Evolutionary conservation across 1,140 invertebrate species (phyloP), one percentile per base, ranked within the genome.

Genomic region (Sesamia nonagrioides): DNA sequence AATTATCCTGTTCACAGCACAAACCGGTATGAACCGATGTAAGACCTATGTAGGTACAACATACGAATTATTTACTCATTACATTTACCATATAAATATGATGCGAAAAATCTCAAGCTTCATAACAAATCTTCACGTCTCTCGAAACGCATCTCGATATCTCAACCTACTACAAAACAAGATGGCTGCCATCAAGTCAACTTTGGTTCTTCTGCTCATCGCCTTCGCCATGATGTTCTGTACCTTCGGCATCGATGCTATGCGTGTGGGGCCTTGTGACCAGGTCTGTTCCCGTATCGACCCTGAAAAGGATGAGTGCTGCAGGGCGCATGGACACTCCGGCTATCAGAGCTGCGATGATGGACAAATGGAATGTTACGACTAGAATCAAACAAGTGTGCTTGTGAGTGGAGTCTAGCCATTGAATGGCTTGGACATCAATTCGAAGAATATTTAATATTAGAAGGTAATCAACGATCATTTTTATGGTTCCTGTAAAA

Each of bases 221-320:
- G 56, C 27, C 4, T 60, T 60, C 11, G 56, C 56, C 1, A 35
- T 60, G 56, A 33, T 60, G 27, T 5, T 33, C 18, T 60, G 45
- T n/a, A 50, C 56, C 27, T 4, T 60, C 56, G 56, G 56, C 56
- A 11, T 33, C 27, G 56, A 45, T 8, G 56, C 56, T 1, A n/a
- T 40, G 7, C 42, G n/a, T 42, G 73, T 76, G 9, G 73, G 56
- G 2, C 58, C 73, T 6, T 76, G 58, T 40, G 73, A 76, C 73
- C 58, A 76, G 73, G 73, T 76, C 73, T 76, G 73, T 58, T 15
- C 6, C 42, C 73, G 73, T 42, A 76, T 63, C 21, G 42, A 50
- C 15, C 13, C 42, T 18, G 73, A 76, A 7, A 76, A 33, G 72
- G 5, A 75, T 18, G 72, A 61, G 18, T 75, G 72, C 37, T 75